Percentiles rank a stretch among this genome's conserved stretches.
Conservation (phyloP, 2,888 invertebrate species). For the Galeruca laticollis region DNA sequence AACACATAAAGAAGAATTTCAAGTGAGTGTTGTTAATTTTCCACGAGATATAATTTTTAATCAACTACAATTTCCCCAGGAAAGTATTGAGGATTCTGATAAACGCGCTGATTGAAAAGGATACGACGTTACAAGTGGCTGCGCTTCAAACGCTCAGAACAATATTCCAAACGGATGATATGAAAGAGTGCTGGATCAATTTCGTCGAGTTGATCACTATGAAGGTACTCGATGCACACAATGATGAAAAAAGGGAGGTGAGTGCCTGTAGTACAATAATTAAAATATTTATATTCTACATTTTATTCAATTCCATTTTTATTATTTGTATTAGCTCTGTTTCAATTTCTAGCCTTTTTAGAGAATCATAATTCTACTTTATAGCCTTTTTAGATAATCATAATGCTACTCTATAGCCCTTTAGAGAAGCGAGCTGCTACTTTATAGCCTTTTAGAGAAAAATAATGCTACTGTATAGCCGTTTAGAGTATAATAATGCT, state of each 20-base stretch:
- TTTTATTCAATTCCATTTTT: too few relatives aligned
- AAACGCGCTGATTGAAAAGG: slow-evolving; percentile 75
- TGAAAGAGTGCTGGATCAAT: slow-evolving; percentile 84
- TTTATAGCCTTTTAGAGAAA: too few relatives aligned
- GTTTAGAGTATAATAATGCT: too few relatives aligned
- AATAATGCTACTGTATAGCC: too few relatives aligned
- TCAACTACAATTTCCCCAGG: slow-evolving; percentile 59
- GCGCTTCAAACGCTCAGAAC: slow-evolving; percentile 87
- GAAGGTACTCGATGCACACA: slow-evolving; percentile 90
- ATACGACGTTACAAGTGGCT: slow-evolving; percentile 76
- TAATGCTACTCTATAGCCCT: too few relatives aligned
- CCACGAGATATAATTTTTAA: slow-evolving; percentile 26
- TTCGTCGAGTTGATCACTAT: slow-evolving; percentile 93
- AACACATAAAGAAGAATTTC: slow-evolving; percentile 69
- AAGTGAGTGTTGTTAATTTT: slow-evolving; percentile 58
- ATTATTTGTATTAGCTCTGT: too few relatives aligned
- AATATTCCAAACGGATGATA: slow-evolving; percentile 82
- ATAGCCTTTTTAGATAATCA: too few relatives aligned
- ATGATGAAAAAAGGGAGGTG: slow-evolving; percentile 75
- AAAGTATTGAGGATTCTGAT: slow-evolving; percentile 82
- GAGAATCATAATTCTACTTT: too few relatives aligned
- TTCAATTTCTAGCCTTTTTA: too few relatives aligned
- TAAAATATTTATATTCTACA: too few relatives aligned
- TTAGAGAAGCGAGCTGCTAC: too few relatives aligned
- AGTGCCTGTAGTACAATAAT: slow-evolving; percentile 21